phyloP scores from a whole-genome alignment of 2,888 invertebrate genomes.

The Cheilosia variabilis region DNA sequence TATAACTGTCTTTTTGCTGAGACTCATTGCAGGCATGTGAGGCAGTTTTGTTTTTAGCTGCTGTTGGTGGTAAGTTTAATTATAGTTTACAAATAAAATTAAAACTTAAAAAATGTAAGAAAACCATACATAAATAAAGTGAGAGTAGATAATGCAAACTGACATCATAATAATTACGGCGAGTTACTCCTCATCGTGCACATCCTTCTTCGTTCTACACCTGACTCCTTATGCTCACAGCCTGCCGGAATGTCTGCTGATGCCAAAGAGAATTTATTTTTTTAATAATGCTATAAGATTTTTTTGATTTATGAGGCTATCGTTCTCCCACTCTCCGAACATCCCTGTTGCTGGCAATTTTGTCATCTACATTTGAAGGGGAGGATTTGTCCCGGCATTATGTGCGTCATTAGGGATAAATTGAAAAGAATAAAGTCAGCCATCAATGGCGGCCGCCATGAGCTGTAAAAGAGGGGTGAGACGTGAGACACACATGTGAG shows the following conservation, averaged over 20 bases:
- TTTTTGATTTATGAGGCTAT: conserved; percentile 57
- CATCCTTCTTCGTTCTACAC: conserved; percentile 17
- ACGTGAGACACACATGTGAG: not conserved
- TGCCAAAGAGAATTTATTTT: conserved; percentile 30
- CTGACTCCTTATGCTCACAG: not conserved
- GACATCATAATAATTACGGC: conserved; percentile 12
- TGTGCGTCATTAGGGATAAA: conserved; percentile 67
- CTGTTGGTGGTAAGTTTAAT: conserved; percentile 73
- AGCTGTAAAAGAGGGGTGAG: not conserved
- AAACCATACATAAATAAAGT: conserved; percentile 20
- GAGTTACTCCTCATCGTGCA: conserved; percentile 47
- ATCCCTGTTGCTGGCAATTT: conserved; percentile 10
- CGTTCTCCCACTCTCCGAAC: not conserved
- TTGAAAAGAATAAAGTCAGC: conserved; percentile 70
- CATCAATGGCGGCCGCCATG: conserved; percentile 17
- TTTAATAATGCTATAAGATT: conserved; percentile 60
- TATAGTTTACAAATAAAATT: conserved; percentile 43
- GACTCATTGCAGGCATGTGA: conserved; percentile 72
- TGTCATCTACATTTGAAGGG: conserved; percentile 37
- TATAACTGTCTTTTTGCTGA: conserved; percentile 58
- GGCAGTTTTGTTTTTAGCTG: conserved; percentile 49
- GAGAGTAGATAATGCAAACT: conserved; percentile 27
- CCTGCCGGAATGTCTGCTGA: not conserved
- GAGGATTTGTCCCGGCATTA: conserved; percentile 20
- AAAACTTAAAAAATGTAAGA: not conserved